These are phyloP conservation scores for Uromys caudimaculatus DNA, from an alignment of 2,797 vertebrate species.

Conservation along the genomic window DNA sequence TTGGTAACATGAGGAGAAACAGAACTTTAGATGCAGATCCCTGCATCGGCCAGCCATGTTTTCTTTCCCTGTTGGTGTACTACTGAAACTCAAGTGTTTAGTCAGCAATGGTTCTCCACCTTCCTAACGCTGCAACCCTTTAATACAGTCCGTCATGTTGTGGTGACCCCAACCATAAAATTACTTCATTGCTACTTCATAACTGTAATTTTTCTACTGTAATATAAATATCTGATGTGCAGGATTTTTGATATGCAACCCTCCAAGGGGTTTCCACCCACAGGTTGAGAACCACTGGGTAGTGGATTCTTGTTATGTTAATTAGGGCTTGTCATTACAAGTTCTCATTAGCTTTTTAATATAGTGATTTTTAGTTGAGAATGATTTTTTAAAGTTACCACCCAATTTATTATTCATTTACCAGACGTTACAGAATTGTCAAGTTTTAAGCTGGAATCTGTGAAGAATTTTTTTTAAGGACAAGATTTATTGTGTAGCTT, in stretches of 20 bases:
- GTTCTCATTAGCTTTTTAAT: neutral
- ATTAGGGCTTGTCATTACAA: neutral
- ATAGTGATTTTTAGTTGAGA: neutral
- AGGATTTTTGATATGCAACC: neutral
- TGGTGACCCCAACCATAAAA: neutral
- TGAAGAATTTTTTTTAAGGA: neutral
- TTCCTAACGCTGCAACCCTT: neutral
- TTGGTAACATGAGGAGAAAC: neutral
- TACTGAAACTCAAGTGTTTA: neutral
- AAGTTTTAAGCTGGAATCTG: neutral
- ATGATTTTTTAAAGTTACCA: neutral
- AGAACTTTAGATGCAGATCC: neutral
- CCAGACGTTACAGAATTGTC: neutral
- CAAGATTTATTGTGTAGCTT: neutral
- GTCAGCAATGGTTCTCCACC: neutral
- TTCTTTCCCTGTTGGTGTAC: slow-evolving; percentile 41
- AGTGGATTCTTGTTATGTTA: neutral
- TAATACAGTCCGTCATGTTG: neutral
- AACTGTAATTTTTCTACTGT: neutral
- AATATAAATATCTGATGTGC: neutral
- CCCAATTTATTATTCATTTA: neutral
- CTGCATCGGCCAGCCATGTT: neutral
- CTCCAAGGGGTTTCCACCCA: neutral
- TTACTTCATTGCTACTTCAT: neutral
- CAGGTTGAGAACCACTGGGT: neutral